Conservation (phyloP, 37 sponge, comb jelly and placozoan genomes). For the Oscarella lobularis region DNA sequence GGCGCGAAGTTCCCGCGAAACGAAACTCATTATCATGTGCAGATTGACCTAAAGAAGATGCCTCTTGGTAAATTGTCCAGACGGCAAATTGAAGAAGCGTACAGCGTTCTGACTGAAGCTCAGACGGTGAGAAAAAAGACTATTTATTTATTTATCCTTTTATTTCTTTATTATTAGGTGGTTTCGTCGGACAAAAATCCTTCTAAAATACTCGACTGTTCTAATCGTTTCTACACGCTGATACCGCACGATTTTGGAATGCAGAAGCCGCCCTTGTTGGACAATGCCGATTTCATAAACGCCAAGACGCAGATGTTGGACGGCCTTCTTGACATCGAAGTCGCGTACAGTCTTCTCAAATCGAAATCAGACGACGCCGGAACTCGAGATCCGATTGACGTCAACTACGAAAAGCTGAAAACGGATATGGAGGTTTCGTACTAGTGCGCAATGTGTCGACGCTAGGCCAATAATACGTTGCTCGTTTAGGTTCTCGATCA, state of each 20-base stretch:
- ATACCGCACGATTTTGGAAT: constrained; percentile 99
- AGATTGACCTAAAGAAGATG: constrained; percentile 99
- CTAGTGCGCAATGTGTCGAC: not conserved
- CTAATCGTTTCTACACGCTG: constrained; percentile 93
- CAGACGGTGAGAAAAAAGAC: constrained; percentile 30
- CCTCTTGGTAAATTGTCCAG: constrained; percentile 92
- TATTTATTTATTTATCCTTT: not conserved
- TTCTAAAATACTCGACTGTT: constrained; percentile 60
- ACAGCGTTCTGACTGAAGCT: constrained; percentile 65
- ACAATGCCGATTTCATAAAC: constrained; percentile 60
- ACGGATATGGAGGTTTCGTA: constrained; percentile 63
- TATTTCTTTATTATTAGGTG: not conserved
- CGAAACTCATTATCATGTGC: too few relatives aligned
- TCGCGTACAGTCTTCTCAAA: constrained; percentile 83
- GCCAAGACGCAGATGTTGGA: constrained; percentile 90
- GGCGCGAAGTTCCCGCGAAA: too few relatives aligned
- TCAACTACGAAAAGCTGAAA: constrained; percentile 78
- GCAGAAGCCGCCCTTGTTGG: constrained; percentile 69
- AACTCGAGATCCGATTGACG: constrained; percentile 69
- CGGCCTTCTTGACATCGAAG: constrained; percentile 85
- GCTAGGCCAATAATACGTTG: not conserved
- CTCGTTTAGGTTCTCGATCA: constrained; percentile 45
- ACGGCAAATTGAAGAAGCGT: constrained; percentile 82
- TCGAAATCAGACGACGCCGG: constrained; percentile 19
- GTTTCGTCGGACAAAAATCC: constrained; percentile 36